A percentile compares a stretch with the other conserved stretches of the same genome.
phyloP scores from a whole-genome alignment of 1,140 invertebrate species.

The Drosophila lini region DNA sequence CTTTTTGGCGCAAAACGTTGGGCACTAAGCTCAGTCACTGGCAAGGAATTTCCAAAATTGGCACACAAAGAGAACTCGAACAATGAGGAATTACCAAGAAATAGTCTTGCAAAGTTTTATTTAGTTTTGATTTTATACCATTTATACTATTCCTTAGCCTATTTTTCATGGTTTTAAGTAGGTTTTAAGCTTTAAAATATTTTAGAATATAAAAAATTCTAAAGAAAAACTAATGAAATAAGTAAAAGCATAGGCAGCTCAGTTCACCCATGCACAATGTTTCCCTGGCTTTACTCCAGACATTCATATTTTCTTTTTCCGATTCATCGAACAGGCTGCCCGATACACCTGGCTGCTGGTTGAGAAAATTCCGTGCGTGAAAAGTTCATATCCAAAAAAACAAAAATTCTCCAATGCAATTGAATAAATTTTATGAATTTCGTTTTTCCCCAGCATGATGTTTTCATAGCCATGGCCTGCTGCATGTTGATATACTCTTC shows the following conservation, averaged over 20 bases:
- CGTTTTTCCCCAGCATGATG: neutral
- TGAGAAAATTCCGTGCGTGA: slow-evolving; percentile 11
- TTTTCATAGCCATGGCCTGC: slow-evolving; percentile 10
- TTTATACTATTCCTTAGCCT: too few relatives aligned
- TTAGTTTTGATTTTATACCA: too few relatives aligned
- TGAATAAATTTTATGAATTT: slow-evolving; percentile 11
- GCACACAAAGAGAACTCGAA: neutral
- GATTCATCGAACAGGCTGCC: slow-evolving; percentile 1
- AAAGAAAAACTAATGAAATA: too few relatives aligned
- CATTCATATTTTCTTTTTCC: slow-evolving; percentile 6
- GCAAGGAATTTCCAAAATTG: neutral
- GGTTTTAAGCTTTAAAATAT: neutral
- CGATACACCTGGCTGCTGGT: slow-evolving; percentile 3
- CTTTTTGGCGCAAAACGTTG: neutral
- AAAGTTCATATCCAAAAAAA: neutral
- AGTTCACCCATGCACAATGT: neutral
- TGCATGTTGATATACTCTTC: slow-evolving; percentile 1
- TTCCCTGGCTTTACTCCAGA: neutral
- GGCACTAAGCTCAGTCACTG: neutral
- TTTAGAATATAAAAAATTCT: neutral
- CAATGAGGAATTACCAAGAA: neutral
- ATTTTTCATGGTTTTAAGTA: neutral
- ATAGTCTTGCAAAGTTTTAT: neutral
- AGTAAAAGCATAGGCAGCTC: neutral
- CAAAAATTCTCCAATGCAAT: slow-evolving; percentile 6